Base-by-base conservation (phyloP, 2,888 invertebrate species). In the Amitus sp. region DNA sequence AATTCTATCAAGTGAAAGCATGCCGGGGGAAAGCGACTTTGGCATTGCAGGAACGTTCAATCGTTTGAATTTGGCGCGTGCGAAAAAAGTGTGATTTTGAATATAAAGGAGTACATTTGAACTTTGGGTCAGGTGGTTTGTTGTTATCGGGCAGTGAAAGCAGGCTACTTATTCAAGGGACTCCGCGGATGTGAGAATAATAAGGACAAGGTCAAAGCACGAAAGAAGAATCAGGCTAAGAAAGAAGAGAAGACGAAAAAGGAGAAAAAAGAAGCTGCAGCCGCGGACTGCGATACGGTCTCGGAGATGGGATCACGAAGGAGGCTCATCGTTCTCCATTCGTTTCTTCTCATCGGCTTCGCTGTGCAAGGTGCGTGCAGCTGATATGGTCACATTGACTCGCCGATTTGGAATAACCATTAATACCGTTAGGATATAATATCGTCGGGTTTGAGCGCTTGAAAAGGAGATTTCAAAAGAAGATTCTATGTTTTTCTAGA, bases 351-450 rank as follows among this genome's bases (percentile, higher is more conserved):
- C 50, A 43, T 70, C 23, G 60, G 59, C 12, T 54, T 76, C 51
- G 63, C 57, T 52, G 49, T 62, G 28, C 68, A 68, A 76, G 78
- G 78, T 78, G 67, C 52, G 72, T 73, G 18, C 28, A 23, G 54
- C 47, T 45, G 27, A 18, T 34, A 33, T 48, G 9, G 40, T 40
- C n/a, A n/a, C n/a, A n/a, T n/a, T n/a, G n/a, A 33, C 47, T 37
- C 15, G 12, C 18, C 13, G 7, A 23, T 49, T 39, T 20, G 43
- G 47, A 56, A 48, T 55, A 51, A 51, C 46, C 45, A 61, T 55
- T 15, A 51, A 48, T 48, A 51, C 61, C 55, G 61, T 55, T 61
- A 51, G n/a, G n/a, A n/a, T n/a, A n/a, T n/a, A n/a, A n/a, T n/a
- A n/a, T n/a, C n/a, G n/a, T 46, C 37, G 47, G 30, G 33, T 15